phyloP scores from a whole-genome alignment of 2,113 vertebrate species.

The Caranx ignobilis region DNA sequence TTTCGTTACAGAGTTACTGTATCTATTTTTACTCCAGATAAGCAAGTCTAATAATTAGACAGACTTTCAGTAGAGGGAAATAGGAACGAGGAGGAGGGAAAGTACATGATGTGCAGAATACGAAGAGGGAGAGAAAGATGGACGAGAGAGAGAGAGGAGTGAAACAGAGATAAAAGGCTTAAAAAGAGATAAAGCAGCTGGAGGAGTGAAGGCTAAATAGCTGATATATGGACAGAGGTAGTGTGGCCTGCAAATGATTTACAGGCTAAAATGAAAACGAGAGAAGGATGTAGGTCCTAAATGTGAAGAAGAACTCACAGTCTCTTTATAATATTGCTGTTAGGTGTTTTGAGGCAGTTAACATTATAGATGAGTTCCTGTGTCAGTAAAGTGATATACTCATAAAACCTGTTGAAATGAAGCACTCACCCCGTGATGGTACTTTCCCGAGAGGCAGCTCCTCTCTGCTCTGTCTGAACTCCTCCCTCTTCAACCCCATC shows the following conservation, averaged over 20 bases:
- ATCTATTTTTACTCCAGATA: constrained; percentile 35
- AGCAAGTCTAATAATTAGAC: constrained; percentile 37
- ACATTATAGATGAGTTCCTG: not conserved
- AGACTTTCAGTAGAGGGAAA: constrained; percentile 6
- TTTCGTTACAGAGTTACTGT: not conserved
- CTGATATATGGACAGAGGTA: not conserved
- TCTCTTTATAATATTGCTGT: not conserved
- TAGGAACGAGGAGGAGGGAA: constrained; percentile 9
- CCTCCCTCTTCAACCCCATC: constrained; percentile 53
- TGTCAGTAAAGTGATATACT: not conserved
- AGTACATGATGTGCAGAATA: constrained; percentile 28
- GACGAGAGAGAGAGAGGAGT: not conserved
- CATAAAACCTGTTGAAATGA: not conserved
- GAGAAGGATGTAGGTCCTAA: not conserved
- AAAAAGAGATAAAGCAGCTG: constrained; percentile 25
- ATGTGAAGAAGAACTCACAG: not conserved
- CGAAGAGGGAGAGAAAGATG: constrained; percentile 10
- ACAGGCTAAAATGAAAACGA: not conserved
- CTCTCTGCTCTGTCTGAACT: constrained; percentile 55
- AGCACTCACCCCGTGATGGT: constrained; percentile 81
- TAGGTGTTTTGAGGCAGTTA: not conserved
- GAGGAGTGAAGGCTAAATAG: constrained; percentile 18
- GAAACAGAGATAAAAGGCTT: constrained; percentile 17
- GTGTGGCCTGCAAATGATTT: constrained; percentile 1
- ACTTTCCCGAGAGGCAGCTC: constrained; percentile 72